phyloP scores from a whole-genome alignment of 2,888 invertebrate species.

The Drosophila borealis region DNA sequence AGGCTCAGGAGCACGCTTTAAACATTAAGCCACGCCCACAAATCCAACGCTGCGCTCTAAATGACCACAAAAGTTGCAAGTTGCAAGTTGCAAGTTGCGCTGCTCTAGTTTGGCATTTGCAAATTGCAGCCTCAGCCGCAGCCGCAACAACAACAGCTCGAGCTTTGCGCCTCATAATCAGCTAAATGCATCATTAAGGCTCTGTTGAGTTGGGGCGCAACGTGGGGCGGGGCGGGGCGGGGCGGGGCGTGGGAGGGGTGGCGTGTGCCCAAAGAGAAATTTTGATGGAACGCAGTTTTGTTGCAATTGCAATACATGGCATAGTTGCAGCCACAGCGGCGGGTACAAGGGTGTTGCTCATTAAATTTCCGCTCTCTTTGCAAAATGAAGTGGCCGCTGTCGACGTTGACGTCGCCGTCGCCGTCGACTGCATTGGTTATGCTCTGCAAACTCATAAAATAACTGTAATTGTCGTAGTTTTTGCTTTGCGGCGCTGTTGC shows the following conservation, averaged over 20 bases:
- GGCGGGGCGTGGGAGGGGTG: neutral
- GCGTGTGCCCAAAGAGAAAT: constrained; percentile 56
- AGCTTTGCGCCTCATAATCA: constrained; percentile 64
- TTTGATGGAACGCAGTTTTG: constrained; percentile 35
- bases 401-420: neutral
- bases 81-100: constrained; percentile 22
- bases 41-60: constrained; percentile 40
- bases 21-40: constrained; percentile 14
- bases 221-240: neutral
- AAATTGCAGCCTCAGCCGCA: constrained; percentile 38
- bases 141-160: constrained; percentile 11
- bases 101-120: constrained; percentile 63
- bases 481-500: constrained; percentile 58
- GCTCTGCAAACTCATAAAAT: constrained; percentile 80
- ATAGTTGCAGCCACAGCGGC: constrained; percentile 7
- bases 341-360: constrained; percentile 52
- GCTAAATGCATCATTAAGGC: constrained; percentile 75
- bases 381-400: constrained; percentile 64
- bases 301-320: constrained; percentile 36
- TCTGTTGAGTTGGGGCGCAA: neutral
- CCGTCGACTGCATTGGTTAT: constrained; percentile 58
- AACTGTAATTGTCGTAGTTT: constrained; percentile 80
- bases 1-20: constrained; percentile 25
- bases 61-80: constrained; percentile 60
- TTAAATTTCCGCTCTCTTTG: constrained; percentile 79